phyloP scores from a whole-genome alignment of 2,113 vertebrate genomes.

The Neotoma lepida region DNA sequence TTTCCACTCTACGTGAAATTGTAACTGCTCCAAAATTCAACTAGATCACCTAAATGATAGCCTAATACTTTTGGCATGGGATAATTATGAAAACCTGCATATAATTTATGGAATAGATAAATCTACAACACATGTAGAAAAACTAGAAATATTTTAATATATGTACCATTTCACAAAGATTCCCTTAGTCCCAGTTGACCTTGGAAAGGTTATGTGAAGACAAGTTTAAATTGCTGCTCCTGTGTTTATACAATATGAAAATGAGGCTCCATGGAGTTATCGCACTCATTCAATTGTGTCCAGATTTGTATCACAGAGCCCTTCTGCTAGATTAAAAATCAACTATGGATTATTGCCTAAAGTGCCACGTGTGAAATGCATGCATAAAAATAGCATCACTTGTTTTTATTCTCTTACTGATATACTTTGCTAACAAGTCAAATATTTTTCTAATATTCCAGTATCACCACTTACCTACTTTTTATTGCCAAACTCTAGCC shows the following conservation, averaged over 20 bases:
- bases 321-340: not conserved
- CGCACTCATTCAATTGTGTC: not conserved
- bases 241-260: constrained; percentile 21
- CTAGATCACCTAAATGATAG: not conserved
- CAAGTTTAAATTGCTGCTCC: not conserved
- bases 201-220: not conserved
- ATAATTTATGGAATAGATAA: not conserved
- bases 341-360: constrained; percentile 2
- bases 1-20: not conserved
- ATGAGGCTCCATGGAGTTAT: not conserved
- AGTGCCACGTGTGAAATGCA: not conserved
- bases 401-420: not conserved
- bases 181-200: not conserved
- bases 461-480: not conserved
- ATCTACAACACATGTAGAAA: not conserved
- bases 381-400: not conserved
- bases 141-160: constrained; percentile 2
- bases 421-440: not conserved
- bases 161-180: not conserved
- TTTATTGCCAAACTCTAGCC: not conserved
- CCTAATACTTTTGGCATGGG: not conserved
- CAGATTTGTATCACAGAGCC: not conserved
- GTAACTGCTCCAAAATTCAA: not conserved
- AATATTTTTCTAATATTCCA: not conserved
- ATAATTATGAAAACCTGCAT: constrained; percentile 1